phyloP scores from a whole-genome alignment of 2,797 vertebrate genomes.

The Catostomus latipinnis region DNA sequence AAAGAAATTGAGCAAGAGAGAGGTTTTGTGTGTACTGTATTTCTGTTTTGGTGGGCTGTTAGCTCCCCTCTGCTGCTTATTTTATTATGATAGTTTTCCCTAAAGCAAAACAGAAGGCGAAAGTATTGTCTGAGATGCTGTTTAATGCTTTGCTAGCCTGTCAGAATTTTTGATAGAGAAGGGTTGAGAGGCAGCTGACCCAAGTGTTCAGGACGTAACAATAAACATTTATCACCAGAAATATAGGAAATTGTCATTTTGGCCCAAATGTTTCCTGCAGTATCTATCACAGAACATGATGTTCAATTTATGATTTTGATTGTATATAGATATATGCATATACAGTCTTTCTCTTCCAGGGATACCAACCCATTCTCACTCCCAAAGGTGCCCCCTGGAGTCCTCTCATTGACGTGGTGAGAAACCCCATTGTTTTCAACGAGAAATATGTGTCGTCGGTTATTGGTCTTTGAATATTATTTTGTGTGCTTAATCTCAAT shows the following conservation, averaged over 20 bases:
- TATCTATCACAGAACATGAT: constrained; percentile 24
- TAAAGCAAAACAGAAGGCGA: constrained; percentile 58
- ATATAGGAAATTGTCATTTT: constrained; percentile 32
- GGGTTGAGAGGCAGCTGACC: constrained; percentile 74
- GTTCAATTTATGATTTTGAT: not conserved
- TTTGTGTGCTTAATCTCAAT: too few relatives aligned
- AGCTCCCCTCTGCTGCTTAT: constrained; percentile 48
- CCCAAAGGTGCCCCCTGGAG: too few relatives aligned
- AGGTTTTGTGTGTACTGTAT: constrained; percentile 55
- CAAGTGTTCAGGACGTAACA: constrained; percentile 73
- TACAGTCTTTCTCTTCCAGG: too few relatives aligned
- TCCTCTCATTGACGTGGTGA: too few relatives aligned
- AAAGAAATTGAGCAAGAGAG: constrained; percentile 55
- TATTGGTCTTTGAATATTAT: too few relatives aligned
- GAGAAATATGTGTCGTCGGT: too few relatives aligned
- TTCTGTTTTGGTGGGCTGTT: constrained; percentile 62
- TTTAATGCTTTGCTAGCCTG: constrained; percentile 74
- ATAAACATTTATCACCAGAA: constrained; percentile 77
- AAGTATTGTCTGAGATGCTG: constrained; percentile 64
- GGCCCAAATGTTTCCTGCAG: constrained; percentile 28
- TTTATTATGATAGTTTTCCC: constrained; percentile 68
- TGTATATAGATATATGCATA: not conserved
- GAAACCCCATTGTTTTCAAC: too few relatives aligned
- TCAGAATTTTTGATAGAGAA: constrained; percentile 71
- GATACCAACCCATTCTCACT: too few relatives aligned